These are phyloP conservation scores for Drosophila prosaltans DNA, from an alignment of 1,140 invertebrate genomes.

Conservation along the genomic window DNA sequence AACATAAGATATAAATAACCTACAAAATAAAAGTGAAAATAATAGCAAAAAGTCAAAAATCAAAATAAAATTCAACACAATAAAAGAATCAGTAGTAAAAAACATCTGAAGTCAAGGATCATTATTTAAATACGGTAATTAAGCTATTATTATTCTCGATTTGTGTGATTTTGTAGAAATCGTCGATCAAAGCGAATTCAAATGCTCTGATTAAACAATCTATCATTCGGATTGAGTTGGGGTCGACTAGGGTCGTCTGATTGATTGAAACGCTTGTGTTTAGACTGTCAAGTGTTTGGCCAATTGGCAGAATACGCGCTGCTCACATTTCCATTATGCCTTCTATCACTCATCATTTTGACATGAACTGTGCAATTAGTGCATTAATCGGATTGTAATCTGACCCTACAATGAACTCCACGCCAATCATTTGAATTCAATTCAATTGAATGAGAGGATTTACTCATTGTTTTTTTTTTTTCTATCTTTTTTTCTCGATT, in stretches of 20 bases:
- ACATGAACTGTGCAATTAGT: constrained; percentile 64
- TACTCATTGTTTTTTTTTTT: constrained; percentile 28
- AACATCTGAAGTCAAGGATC: constrained; percentile 10
- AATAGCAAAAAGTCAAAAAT: constrained; percentile 23
- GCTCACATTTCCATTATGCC: background rate
- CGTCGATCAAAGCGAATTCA: constrained; percentile 37
- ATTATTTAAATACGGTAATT: constrained; percentile 69
- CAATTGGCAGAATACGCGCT: background rate
- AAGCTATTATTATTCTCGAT: constrained; percentile 25
- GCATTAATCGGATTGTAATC: constrained; percentile 49
- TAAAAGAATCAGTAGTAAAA: constrained; percentile 29
- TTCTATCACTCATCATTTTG: constrained; percentile 35
- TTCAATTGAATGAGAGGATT: constrained; percentile 35
- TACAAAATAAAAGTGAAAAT: constrained; percentile 41
- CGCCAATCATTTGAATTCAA: constrained; percentile 54
- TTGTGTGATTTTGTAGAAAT: constrained; percentile 21
- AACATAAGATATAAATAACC: constrained; percentile 35
- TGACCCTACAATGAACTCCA: constrained; percentile 40
- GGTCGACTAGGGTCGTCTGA: constrained; percentile 33
- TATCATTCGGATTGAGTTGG: constrained; percentile 25
- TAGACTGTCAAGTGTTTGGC: constrained; percentile 36
- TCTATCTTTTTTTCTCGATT: constrained; percentile 23
- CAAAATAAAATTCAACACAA: constrained; percentile 45
- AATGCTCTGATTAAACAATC: constrained; percentile 35
- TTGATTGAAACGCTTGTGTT: constrained; percentile 52